Evolutionary conservation across 2,797 vertebrate species (phyloP).

Genomic region (Emydoidea blandingii): DNA sequence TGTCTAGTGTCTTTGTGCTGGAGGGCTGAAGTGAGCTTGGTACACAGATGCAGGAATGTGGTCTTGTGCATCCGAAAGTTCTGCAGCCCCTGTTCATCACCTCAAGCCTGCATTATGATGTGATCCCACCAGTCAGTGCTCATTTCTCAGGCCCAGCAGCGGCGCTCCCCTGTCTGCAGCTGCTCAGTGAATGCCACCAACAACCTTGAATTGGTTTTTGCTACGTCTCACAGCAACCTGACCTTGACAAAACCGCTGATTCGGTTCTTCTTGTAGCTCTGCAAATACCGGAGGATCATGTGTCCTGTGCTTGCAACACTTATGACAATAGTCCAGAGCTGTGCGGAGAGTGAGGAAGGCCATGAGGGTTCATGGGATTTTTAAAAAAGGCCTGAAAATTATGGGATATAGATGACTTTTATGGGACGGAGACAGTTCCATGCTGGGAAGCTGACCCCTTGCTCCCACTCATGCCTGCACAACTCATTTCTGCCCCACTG

Average conservation of each 20-base stretch:
- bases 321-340: neutral
- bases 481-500: neutral
- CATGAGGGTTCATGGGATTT: neutral
- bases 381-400: neutral
- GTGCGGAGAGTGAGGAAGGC: neutral
- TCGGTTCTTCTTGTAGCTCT: neutral
- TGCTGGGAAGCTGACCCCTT: neutral
- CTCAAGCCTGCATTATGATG: neutral
- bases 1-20: neutral
- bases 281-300: neutral
- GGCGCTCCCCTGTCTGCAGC: neutral
- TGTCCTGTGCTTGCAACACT: neutral
- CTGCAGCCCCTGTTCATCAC: neutral
- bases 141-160: neutral
- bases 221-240: neutral
- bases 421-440: neutral
- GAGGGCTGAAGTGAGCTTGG: neutral
- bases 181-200: neutral
- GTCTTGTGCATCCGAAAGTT: neutral
- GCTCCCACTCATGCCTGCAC: neutral
- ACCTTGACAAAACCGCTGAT: neutral
- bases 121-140: neutral
- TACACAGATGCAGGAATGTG: neutral
- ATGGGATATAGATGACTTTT: neutral
- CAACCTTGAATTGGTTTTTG: neutral